phyloP scores from a whole-genome alignment of 2,888 invertebrate genomes.

The Pilophorus perplexus region DNA sequence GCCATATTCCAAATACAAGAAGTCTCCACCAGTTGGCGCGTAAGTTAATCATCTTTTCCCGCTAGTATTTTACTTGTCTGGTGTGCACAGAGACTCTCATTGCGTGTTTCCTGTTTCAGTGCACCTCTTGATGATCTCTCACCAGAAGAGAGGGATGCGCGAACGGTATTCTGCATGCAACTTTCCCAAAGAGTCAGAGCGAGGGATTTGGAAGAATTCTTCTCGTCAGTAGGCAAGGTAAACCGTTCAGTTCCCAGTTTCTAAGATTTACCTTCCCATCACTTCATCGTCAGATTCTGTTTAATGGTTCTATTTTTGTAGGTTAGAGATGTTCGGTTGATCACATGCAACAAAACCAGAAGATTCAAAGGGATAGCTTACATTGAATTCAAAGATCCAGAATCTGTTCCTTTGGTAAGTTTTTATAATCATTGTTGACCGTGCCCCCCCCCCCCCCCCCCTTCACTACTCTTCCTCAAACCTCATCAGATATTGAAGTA shows the following conservation, averaged over 20 bases:
- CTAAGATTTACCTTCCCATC: no score
- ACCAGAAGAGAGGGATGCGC: constrained; percentile 96
- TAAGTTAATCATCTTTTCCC: constrained; percentile 52
- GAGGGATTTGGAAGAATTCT: constrained; percentile 96
- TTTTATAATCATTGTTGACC: neutral
- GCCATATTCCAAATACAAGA: constrained; percentile 52
- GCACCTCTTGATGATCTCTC: constrained; percentile 67
- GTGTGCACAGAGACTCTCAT: no score
- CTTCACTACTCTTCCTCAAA: neutral
- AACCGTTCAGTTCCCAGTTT: neutral
- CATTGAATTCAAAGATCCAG: constrained; percentile 97
- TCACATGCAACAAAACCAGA: constrained; percentile 97
- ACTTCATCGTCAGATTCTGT: no score
- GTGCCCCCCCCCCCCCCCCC: neutral
- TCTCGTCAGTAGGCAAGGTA: constrained; percentile 97
- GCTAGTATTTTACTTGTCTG: neutral
- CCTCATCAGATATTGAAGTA: neutral
- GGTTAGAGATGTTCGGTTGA: constrained; percentile 91
- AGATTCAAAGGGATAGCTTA: constrained; percentile 99
- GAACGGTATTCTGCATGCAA: constrained; percentile 99
- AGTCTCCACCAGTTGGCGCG: constrained; percentile 54
- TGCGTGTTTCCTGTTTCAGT: constrained; percentile 11
- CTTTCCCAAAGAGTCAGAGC: constrained; percentile 89
- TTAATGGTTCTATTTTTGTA: no score
- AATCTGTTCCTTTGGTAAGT: constrained; percentile 88